Percentiles rank a stretch among this genome's conserved stretches.
Evolutionary conservation across 2,113 vertebrate genomes (phyloP).

Genomic region (Eublepharis macularius): DNA sequence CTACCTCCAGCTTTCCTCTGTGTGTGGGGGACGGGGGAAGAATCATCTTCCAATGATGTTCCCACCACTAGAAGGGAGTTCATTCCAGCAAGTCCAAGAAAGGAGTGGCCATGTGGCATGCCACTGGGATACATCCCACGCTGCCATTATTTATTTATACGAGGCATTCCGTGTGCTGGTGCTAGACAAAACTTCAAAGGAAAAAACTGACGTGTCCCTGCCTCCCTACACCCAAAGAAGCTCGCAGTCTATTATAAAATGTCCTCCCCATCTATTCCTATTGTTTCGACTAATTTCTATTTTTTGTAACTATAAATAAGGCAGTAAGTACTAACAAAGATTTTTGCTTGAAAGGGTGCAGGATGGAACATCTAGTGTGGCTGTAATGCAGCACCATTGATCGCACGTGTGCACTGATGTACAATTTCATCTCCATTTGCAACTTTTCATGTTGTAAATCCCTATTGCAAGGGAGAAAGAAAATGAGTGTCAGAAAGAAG

Average conservation of each 20-base stretch:
- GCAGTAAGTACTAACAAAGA: not conserved
- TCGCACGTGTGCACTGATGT: too few relatives aligned
- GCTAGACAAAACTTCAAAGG: not conserved
- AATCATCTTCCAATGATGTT: too few relatives aligned
- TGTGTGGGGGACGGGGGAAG: too few relatives aligned
- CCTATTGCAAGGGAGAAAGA: too few relatives aligned
- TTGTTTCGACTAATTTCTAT: not conserved
- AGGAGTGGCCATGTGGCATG: too few relatives aligned
- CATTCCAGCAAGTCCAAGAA: too few relatives aligned
- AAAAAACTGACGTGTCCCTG: not conserved
- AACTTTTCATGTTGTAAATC: not conserved
- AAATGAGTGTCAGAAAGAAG: too few relatives aligned
- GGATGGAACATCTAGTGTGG: not conserved
- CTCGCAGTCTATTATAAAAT: not conserved
- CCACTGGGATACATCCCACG: too few relatives aligned
- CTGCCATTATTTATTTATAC: too few relatives aligned
- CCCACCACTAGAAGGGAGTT: too few relatives aligned
- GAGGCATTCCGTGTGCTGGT: too few relatives aligned
- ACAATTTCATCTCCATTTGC: not conserved
- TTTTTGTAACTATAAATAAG: not conserved
- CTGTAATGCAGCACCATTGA: not conserved
- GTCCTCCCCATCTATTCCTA: not conserved
- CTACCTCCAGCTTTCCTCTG: too few relatives aligned
- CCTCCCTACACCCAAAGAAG: not conserved
- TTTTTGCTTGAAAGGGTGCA: not conserved